These are phyloP conservation scores for Apodemus agrarius DNA, from an alignment of 2,797 vertebrate genomes.

Conservation along the genomic window DNA sequence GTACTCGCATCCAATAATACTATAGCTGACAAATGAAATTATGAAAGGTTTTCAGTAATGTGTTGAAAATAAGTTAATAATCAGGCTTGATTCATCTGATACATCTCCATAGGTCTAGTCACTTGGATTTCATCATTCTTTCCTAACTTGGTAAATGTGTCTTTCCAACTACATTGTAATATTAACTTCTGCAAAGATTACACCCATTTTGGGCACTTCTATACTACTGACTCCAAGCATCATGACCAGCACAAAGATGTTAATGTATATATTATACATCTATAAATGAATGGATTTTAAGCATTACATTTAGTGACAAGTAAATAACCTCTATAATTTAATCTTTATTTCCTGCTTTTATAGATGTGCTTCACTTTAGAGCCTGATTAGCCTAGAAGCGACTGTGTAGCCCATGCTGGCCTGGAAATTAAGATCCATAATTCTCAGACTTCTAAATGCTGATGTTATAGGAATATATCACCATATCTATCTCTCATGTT, in stretches of 20 bases:
- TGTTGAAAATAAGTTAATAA: conserved; percentile 41
- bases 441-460: neutral
- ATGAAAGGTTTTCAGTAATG: neutral
- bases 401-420: neutral
- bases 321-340: conserved; percentile 37
- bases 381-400: neutral
- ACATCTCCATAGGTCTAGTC: neutral
- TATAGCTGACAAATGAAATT: neutral
- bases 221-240: neutral
- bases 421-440: neutral
- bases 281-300: conserved; percentile 37
- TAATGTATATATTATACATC: neutral
- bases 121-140: neutral
- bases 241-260: neutral
- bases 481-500: neutral
- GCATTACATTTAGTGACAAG: conserved; percentile 15
- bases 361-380: neutral
- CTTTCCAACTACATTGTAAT: neutral
- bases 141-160: neutral
- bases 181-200: neutral
- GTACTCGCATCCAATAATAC: neutral
- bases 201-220: neutral
- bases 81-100: neutral
- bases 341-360: neutral
- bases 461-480: neutral